Evolutionary conservation across 2,113 vertebrate genomes (phyloP), one percentile per base, ranked within the genome.

Genomic region (Cheirogaleus medius): DNA sequence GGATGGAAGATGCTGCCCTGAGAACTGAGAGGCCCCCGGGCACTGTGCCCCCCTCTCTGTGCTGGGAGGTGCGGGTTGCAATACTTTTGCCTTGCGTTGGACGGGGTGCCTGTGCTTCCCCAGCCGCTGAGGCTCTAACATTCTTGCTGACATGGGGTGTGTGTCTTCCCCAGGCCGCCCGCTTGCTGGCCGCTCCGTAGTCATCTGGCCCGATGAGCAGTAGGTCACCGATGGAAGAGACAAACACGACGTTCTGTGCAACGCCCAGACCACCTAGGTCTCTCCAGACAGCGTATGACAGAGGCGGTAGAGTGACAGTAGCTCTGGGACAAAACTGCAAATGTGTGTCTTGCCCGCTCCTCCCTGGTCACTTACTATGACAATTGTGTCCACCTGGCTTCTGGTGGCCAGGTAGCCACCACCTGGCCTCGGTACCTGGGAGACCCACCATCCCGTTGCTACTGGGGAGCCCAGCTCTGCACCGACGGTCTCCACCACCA

Each of bases 241-340:
- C 1, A 37, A 52, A 20, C 3, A 29, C 0, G 44, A 1, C 14
- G n/a, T 23, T 56, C 34, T 37, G 5, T 23, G 34, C 49, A n/a
- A 4, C 14, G 34, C 20, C 20, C 21, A 25, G 1, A 39, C 58
- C 10, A 4, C 4, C 25, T 7, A 7, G 25, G 3, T 3, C 23
- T 5, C 42, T 77, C 42, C 4, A 8, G 15, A 37, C 2, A 11
- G 14, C 34, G 12, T 4, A 13, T 8, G 58, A 63, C 34, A 49
- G 34, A 39, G 34, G 58, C 21, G 37, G 42, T 5, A 1, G 23
- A 78, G 60, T 13, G 8, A 52, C 25, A 4, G 1, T 1, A 12
- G 73, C 71, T 89, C 32, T 20, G 42, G 39, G 42, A 34, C 37
- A 11, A 25, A 71, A 17, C 42, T 29, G 23, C 21, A 47, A 8